Evolutionary conservation across 2,888 invertebrate genomes (phyloP), one percentile per base, ranked within the genome.

Genomic region (Drosophila tanythrix): DNA sequence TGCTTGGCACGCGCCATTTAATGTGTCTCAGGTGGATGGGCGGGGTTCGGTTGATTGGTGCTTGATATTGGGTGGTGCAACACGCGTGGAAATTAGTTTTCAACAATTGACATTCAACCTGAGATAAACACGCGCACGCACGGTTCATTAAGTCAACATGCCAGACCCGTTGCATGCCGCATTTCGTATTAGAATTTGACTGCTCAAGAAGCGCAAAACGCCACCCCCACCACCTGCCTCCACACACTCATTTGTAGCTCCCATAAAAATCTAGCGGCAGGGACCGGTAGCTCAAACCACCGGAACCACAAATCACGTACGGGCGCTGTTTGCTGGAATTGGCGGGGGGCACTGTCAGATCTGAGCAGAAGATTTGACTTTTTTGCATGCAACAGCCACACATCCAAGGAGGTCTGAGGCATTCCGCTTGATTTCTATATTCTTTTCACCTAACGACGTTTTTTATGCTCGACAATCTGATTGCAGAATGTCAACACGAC

Each of bases 71-170:
- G 52, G 13, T 35, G 13, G 38, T 27, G 62, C 50, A 48, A 48
- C 63, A 74, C 55, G 79, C 72, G 71, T 73, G 71, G 76, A 85
- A 85, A 85, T 85, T 89, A 85, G 90, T 85, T 85, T 85, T 80
- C 78, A 85, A 82, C 89, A 88, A 87, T 91, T 90, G 91, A 84
- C 88, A 88, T 90, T 90, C 89, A 91, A 90, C 91, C 89, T 90
- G 78, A 90, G 91, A 89, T 86, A 91, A 89, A 87, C 88, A 91
- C 88, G 89, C 88, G 85, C 88, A 67, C 55, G 66, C 77, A 68
- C 60, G 86, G 88, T 90, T 91, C 91, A 91, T 90, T 90, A 91
- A 91, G 82, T 89, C 89, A 90, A 91, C 91, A 86, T 86, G 82
- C 78, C 80, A 81, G 74, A 4, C 69, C 78, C 81, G 83, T 87